Conservation (phyloP, 2,888 invertebrate species). For the Cistogaster globosa region DNA sequence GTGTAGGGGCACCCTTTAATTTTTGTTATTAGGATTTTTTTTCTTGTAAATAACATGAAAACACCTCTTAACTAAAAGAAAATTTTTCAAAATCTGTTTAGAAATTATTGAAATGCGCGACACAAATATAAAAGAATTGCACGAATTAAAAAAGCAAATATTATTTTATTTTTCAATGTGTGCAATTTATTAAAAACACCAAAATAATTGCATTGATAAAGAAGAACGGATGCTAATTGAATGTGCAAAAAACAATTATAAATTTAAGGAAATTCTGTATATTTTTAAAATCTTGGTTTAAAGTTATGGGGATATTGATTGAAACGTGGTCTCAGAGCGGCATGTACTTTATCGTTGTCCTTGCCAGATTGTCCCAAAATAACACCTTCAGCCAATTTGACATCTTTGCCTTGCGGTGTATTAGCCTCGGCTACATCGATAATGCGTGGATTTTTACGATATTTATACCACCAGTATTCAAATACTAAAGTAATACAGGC, state of each 20-base stretch:
- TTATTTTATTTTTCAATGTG: constrained; percentile 28
- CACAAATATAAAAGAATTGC: too few species aligned
- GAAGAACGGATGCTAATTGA: background rate
- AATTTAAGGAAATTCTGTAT: background rate
- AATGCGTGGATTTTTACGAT: constrained; percentile 86
- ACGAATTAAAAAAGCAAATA: background rate
- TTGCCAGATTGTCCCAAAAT: constrained; percentile 80
- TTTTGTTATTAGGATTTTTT: too few species aligned
- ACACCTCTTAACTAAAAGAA: too few species aligned
- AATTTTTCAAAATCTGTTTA: too few species aligned
- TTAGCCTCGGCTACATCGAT: constrained; percentile 86
- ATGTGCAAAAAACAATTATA: constrained; percentile 32
- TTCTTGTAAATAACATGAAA: too few species aligned
- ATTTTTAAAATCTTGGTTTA: constrained; percentile 79
- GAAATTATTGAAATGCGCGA: too few species aligned
- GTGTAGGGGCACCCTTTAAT: too few species aligned
- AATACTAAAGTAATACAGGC: constrained; percentile 95
- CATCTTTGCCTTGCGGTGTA: constrained; percentile 73
- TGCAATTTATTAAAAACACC: constrained; percentile 46
- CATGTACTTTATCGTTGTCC: constrained; percentile 79
- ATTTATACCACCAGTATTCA: constrained; percentile 97
- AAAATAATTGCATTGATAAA: constrained; percentile 25
- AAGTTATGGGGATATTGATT: constrained; percentile 80
- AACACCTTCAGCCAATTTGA: constrained; percentile 79
- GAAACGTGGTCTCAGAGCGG: constrained; percentile 80